Evolutionary conservation across 2,888 invertebrate genomes (phyloP).

Genomic region (Drosophila ustulata): DNA sequence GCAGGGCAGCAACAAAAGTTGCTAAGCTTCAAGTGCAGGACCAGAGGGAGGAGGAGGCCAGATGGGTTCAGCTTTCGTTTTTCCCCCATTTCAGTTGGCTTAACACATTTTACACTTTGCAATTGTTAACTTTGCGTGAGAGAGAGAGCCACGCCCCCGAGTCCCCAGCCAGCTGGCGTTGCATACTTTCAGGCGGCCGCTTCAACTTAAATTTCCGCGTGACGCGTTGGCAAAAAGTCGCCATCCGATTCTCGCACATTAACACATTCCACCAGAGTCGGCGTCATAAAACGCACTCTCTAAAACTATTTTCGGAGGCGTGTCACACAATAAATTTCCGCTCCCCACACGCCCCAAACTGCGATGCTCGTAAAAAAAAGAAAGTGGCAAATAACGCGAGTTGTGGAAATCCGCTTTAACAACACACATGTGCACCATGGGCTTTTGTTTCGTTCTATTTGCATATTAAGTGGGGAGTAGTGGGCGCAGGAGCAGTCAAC

Average conservation of each 20-base stretch:
- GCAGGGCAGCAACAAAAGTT: conserved; percentile 72
- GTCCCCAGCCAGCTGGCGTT: conserved; percentile 18
- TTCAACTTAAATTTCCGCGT: conserved; percentile 37
- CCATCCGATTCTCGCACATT: conserved; percentile 70
- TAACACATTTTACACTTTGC: conserved; percentile 81
- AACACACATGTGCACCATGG: conserved; percentile 53
- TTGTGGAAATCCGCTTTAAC: conserved; percentile 69
- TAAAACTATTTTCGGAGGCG: conserved; percentile 74
- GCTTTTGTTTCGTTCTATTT: conserved; percentile 68
- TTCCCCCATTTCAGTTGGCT: conserved; percentile 73
- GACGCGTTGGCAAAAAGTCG: conserved; percentile 42
- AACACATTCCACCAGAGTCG: conserved; percentile 62
- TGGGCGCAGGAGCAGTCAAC: conserved; percentile 3
- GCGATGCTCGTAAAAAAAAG: conserved; percentile 38
- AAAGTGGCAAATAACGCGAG: conserved; percentile 32
- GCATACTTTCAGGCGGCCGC: conserved; percentile 58
- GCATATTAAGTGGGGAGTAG: conserved; percentile 58
- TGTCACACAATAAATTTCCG: conserved; percentile 69
- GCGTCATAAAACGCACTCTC: conserved; percentile 70
- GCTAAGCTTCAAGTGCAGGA: conserved; percentile 54
- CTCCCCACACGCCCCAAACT: conserved; percentile 1
- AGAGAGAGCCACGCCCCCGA: conserved; percentile 37
- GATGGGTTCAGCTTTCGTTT: conserved; percentile 20
- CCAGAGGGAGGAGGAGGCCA: conserved; percentile 2
- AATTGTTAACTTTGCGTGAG: conserved; percentile 65